These are phyloP conservation scores for Aythya fuligula DNA, from an alignment of 2,797 vertebrate genomes.

Conservation along the genomic window DNA sequence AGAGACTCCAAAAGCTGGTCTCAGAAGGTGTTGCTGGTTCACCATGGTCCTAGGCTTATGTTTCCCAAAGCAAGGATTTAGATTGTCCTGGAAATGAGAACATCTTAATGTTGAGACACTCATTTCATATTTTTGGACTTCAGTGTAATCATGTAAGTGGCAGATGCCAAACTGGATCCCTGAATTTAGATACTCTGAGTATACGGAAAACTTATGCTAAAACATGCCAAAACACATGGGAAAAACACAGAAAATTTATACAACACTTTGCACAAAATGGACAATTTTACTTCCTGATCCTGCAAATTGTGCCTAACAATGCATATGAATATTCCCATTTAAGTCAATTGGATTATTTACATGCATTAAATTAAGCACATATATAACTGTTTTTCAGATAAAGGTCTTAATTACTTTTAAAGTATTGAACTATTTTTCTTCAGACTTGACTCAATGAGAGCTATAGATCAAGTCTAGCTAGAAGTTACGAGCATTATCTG, in stretches of 20 bases:
- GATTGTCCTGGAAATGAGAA: not conserved
- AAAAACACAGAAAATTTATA: slow-evolving; percentile 23
- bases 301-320: slow-evolving; percentile 33
- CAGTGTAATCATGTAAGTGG: not conserved
- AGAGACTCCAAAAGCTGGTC: not conserved
- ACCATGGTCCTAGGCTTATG: not conserved
- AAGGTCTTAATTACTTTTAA: slow-evolving; percentile 71
- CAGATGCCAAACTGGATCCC: not conserved
- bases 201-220: not conserved
- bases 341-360: slow-evolving; percentile 60
- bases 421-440: slow-evolving; percentile 69
- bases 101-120: not conserved
- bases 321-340: slow-evolving; percentile 62
- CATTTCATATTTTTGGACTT: not conserved
- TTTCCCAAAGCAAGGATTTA: not conserved
- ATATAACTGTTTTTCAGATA: slow-evolving; percentile 66
- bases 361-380: slow-evolving; percentile 66
- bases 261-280: not conserved
- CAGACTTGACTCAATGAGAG: slow-evolving; percentile 62
- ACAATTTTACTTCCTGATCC: not conserved
- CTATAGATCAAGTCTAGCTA: slow-evolving; percentile 61
- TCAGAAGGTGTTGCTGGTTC: not conserved
- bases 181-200: not conserved
- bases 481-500: slow-evolving; percentile 33
- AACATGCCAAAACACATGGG: not conserved